Percentiles rank a stretch among this genome's conserved stretches.
phyloP scores from a whole-genome alignment of 2,797 vertebrate species.

The Gorsachius magnificus region DNA sequence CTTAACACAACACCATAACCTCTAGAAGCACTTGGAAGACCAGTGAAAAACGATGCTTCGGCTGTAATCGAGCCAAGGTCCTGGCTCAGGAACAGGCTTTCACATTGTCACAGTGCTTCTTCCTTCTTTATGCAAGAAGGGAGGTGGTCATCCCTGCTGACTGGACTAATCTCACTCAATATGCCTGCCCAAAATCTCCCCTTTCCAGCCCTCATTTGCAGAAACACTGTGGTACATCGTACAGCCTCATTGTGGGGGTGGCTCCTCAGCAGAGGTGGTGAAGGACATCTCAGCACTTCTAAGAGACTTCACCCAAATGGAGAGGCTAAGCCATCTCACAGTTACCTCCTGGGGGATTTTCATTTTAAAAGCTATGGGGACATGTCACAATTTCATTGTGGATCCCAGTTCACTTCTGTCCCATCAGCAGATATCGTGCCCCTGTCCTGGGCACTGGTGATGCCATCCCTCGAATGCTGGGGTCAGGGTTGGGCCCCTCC shows the following conservation, averaged over 20 bases:
- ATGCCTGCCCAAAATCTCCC: not conserved
- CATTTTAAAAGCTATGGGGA: not conserved
- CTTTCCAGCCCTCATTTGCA: not conserved
- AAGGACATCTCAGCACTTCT: not conserved
- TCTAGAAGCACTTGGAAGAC: slow-evolving; percentile 18
- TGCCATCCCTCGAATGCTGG: no score
- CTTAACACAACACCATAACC: slow-evolving; percentile 17
- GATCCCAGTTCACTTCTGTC: not conserved
- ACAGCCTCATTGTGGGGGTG: not conserved
- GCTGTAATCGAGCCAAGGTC: not conserved
- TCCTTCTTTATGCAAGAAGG: not conserved
- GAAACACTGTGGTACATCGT: not conserved
- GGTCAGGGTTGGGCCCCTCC: no score
- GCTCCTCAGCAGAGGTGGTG: not conserved
- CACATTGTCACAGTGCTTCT: not conserved
- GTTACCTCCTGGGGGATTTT: not conserved
- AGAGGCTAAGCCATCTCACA: not conserved
- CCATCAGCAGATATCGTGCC: not conserved
- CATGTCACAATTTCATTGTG: not conserved
- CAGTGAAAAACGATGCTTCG: not conserved
- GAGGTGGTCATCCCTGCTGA: not conserved
- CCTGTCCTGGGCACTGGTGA: no score
- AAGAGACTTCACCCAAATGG: not conserved
- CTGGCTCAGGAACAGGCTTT: not conserved
- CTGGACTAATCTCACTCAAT: not conserved